phyloP scores from a whole-genome alignment of 1,140 invertebrate species.

The Euwallacea fornicatus region DNA sequence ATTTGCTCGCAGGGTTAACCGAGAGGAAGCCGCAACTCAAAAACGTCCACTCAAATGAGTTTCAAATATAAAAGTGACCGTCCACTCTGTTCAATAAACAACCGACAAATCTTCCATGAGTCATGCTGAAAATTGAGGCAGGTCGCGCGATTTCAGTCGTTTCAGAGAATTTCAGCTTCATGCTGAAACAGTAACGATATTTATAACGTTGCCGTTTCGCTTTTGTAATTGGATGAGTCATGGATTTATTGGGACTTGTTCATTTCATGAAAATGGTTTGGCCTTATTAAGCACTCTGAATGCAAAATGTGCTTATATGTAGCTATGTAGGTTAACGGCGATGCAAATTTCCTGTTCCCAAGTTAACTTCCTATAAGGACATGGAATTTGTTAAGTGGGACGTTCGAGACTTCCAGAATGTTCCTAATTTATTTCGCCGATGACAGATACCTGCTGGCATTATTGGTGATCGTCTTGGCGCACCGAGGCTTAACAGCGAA shows the following conservation, averaged over 20 bases:
- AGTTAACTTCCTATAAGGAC: too few relatives aligned
- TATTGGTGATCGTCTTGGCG: too few relatives aligned
- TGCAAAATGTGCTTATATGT: conserved; percentile 1
- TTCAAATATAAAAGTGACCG: conserved; percentile 1
- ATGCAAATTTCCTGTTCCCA: too few relatives aligned
- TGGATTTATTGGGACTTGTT: conserved; percentile 3
- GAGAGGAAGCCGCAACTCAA: too few relatives aligned
- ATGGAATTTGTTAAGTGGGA: too few relatives aligned
- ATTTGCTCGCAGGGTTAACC: too few relatives aligned
- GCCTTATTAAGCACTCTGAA: conserved; percentile 1
- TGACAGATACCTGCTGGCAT: too few relatives aligned
- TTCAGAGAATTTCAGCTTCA: conserved; percentile 2
- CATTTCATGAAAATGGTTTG: conserved; percentile 9
- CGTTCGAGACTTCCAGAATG: too few relatives aligned
- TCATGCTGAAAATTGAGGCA: conserved; percentile 8
- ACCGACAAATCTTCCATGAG: neutral
- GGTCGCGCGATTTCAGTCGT: neutral
- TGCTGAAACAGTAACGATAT: conserved; percentile 3
- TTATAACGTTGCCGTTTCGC: conserved; percentile 4
- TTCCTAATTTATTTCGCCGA: too few relatives aligned
- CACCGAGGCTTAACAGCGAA: too few relatives aligned
- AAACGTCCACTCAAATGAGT: neutral
- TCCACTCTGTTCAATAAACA: neutral
- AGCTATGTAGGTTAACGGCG: neutral
- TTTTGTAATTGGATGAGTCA: conserved; percentile 3